Percentiles rank a stretch among this genome's conserved stretches.
phyloP scores from a whole-genome alignment of 2,888 invertebrate genomes.

The Cryptophagus acutangulus region DNA sequence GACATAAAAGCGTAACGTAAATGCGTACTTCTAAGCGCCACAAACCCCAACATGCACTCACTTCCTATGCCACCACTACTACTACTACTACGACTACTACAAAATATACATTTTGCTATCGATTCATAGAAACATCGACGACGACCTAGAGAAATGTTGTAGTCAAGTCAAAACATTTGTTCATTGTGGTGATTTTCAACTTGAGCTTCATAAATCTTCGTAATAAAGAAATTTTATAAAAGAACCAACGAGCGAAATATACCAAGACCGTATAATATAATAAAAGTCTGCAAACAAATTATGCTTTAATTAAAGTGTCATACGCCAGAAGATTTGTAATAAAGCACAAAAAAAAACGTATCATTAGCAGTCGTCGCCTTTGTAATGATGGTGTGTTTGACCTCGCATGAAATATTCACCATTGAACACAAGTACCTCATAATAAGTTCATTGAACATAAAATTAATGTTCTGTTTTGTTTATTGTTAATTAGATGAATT shows the following conservation, averaged over 20 bases:
- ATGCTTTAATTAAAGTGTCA: slow-evolving; percentile 12
- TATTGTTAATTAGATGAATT: too few relatives aligned
- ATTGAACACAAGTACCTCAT: slow-evolving; percentile 1
- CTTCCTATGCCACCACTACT: too few relatives aligned
- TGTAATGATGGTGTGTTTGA: slow-evolving; percentile 9
- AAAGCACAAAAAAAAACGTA: slow-evolving; percentile 7
- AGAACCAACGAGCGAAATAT: too few relatives aligned
- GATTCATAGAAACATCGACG: slow-evolving; percentile 6
- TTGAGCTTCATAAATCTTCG: too few relatives aligned
- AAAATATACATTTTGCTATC: slow-evolving; percentile 3
- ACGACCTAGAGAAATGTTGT: too few relatives aligned
- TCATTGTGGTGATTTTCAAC: too few relatives aligned
- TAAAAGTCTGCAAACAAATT: too few relatives aligned
- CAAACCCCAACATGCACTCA: slow-evolving; percentile 10
- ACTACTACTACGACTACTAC: slow-evolving; percentile 6
- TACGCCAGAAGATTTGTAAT: slow-evolving; percentile 13
- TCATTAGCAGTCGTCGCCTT: slow-evolving; percentile 11
- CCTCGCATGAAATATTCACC: slow-evolving; percentile 6
- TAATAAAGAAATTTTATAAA: too few relatives aligned
- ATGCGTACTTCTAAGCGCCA: slow-evolving; percentile 30
- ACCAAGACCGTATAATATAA: too few relatives aligned
- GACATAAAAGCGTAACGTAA: slow-evolving; percentile 34
- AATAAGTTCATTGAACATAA: slow-evolving; percentile 3
- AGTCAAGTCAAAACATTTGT: too few relatives aligned
- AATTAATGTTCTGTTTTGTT: neutral